Conservation (phyloP, 2,888 invertebrate genomes). For the Drosophila greeni region DNA sequence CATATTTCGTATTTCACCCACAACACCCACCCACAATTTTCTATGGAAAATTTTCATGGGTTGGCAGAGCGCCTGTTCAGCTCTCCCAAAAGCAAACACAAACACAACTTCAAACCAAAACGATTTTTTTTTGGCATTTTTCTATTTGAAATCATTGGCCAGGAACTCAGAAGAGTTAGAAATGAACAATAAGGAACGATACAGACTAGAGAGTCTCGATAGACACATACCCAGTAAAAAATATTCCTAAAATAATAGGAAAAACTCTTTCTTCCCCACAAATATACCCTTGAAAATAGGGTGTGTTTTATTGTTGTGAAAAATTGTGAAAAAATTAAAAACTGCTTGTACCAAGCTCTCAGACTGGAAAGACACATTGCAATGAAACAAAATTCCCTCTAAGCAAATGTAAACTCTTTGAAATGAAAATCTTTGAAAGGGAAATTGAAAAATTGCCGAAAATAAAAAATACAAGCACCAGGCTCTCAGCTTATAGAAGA, state of each 20-base stretch:
- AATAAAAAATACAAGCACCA: conserved; percentile 5
- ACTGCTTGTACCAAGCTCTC: conserved; percentile 3
- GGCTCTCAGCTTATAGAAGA: not conserved
- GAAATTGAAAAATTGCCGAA: not conserved
- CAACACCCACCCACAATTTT: not conserved
- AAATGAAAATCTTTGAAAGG: not conserved
- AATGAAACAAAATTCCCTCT: not conserved
- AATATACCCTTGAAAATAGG: not conserved
- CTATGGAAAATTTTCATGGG: not conserved
- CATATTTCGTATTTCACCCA: too few relatives aligned
- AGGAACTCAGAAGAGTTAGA: conserved; percentile 1
- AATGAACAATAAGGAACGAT: not conserved
- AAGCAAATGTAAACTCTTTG: too few relatives aligned
- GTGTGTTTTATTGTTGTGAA: not conserved
- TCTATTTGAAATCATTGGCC: conserved; percentile 4
- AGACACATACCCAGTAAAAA: not conserved
- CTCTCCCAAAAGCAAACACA: not conserved
- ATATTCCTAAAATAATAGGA: too few relatives aligned
- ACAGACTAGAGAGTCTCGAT: not conserved
- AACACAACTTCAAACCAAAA: not conserved
- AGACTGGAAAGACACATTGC: not conserved
- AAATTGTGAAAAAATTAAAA: not conserved
- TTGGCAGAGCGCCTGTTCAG: not conserved
- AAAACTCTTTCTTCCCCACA: not conserved
- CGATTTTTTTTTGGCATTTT: conserved; percentile 10